Evolutionary conservation across 2,888 invertebrate species (phyloP).

Genomic region (Drosophila buzzatii): DNA sequence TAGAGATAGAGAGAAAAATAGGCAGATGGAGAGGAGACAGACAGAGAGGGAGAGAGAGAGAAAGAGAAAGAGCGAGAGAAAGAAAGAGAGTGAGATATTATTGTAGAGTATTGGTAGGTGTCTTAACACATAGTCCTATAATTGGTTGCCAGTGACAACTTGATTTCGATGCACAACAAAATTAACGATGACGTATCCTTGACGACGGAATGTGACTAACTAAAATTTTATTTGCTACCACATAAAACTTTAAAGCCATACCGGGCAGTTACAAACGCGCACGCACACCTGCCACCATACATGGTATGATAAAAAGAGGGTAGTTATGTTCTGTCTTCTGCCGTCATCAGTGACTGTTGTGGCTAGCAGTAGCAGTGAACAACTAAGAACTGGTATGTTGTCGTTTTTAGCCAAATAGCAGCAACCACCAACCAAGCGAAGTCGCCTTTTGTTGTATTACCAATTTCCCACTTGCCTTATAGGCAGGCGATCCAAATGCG

Average conservation of each 20-base stretch:
- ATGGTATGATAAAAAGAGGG: conserved; percentile 30
- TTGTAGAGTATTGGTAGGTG: conserved; percentile 3
- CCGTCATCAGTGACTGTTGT: conserved; percentile 45
- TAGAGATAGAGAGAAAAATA: neutral
- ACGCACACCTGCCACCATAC: conserved; percentile 45
- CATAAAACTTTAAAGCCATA: conserved; percentile 81
- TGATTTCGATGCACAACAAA: conserved; percentile 65
- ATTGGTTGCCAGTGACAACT: conserved; percentile 64
- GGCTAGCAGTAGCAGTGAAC: conserved; percentile 31
- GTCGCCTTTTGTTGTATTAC: conserved; percentile 42
- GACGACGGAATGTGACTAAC: conserved; percentile 85
- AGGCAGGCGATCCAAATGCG: conserved; percentile 50
- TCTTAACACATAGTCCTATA: neutral
- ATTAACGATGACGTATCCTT: conserved; percentile 83
- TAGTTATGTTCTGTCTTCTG: conserved; percentile 48
- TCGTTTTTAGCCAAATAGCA: conserved; percentile 72
- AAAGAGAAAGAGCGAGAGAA: conserved; percentile 1
- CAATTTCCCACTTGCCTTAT: conserved; percentile 66
- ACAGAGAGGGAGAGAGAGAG: neutral
- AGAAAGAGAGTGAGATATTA: neutral
- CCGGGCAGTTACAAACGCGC: conserved; percentile 43
- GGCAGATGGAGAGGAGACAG: neutral
- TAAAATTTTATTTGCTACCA: conserved; percentile 85
- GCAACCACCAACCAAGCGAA: conserved; percentile 64
- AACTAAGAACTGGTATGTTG: conserved; percentile 36